Evolutionary conservation across 1,140 invertebrate genomes (phyloP), one percentile per base, ranked within the genome.

Genomic region (Neodiprion virginianus): DNA sequence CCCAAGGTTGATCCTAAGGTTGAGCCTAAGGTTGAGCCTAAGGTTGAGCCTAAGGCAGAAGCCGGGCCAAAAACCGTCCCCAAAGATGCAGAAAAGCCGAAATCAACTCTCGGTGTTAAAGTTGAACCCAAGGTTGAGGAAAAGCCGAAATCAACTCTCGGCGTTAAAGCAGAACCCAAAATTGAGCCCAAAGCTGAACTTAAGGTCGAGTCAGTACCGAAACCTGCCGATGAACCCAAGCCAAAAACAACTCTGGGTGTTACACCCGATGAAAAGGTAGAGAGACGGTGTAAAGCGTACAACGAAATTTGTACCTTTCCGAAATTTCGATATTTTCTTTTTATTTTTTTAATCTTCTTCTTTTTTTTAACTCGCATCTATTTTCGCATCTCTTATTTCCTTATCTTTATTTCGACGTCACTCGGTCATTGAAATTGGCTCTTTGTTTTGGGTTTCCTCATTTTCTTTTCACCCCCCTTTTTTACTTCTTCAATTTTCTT

Each of bases 11-110:
- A 87, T 47, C 49, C 75, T 21, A 91, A 91, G 80, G 87, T 87
- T 72, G 88, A 90, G 80, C 82, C 88, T 53, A 92, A 91, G 84
- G 82, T 89, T 5, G 88, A 90, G 80, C 82, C 88, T 53, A 92
- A 91, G 84, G 82, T 89, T 5, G 91, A 90, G 77, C 77, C 88
- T 0, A 61, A 12, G 11, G 11, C n/a, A 17, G 49, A 85, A 84
- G 69, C 88, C 89, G 78, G 78, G 75, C 69, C 79, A 83, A 82
- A 86, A 86, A 75, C 86, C 84, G 50, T 83, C 68, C 78, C 87
- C 86, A 76, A 89, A 48, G 69, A 75, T 69, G 74, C 72, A 71
- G 17, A 71, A 67, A 75, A 76, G 50, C 40, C 10, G 7, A 11
- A 12, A 48, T 10, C 7, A 14, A 79, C 28, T 1, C 48, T 74